Evolutionary conservation across 2,113 vertebrate genomes (phyloP).

Genomic region (Xerus inauris): DNA sequence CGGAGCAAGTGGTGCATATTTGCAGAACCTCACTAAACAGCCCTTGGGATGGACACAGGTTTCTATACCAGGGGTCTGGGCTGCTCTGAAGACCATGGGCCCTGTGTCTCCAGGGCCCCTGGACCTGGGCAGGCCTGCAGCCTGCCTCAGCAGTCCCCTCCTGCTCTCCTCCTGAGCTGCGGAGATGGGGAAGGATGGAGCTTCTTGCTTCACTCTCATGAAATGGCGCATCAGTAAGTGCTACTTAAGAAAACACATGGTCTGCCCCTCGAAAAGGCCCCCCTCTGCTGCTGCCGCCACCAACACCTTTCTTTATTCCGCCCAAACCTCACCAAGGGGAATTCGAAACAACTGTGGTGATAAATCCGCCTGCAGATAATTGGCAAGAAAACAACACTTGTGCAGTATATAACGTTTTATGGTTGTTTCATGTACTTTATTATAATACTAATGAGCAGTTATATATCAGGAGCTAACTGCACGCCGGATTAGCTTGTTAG

Average conservation of each 20-base stretch:
- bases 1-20: constrained; percentile 13
- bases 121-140: background rate
- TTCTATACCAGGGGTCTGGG: background rate
- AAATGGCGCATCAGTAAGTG: constrained; percentile 89
- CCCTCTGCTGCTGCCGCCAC: constrained; percentile 83
- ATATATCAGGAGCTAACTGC: constrained; percentile 95
- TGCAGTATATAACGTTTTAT: constrained; percentile 99
- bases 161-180: constrained; percentile 34
- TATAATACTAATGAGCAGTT: constrained; percentile 98
- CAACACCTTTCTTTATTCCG: constrained; percentile 92
- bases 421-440: constrained; percentile 98
- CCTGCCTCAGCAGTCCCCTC: background rate
- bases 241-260: constrained; percentile 92
- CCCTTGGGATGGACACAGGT: background rate
- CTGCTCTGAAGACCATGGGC: background rate
- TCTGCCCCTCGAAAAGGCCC: constrained; percentile 92
- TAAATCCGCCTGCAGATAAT: constrained; percentile 97
- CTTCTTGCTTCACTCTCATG: constrained; percentile 82
- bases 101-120: background rate
- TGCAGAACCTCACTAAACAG: constrained; percentile 29
- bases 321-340: constrained; percentile 93
- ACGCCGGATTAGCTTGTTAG: constrained; percentile 96
- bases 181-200: constrained; percentile 68
- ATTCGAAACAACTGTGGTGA: constrained; percentile 94
- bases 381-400: constrained; percentile 98